These are phyloP conservation scores for Chloroceryle amazona DNA, from an alignment of 2,797 vertebrate genomes.

Conservation along the genomic window DNA sequence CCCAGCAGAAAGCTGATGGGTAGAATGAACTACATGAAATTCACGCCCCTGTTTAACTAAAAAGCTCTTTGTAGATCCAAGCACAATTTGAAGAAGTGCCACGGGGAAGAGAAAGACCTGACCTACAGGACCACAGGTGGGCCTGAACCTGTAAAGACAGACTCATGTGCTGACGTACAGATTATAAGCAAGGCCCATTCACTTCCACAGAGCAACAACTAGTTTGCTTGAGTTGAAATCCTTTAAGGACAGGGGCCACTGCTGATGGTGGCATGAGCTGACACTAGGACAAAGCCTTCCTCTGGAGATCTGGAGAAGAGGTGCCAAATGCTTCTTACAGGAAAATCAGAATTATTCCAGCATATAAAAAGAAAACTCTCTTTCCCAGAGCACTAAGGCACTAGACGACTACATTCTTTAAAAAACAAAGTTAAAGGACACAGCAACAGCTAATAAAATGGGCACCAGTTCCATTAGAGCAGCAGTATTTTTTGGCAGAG, in stretches of 20 bases:
- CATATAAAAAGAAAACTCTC: neutral
- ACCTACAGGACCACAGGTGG: neutral
- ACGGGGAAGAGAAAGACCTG: neutral
- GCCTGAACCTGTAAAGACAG: neutral
- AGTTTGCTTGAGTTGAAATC: neutral
- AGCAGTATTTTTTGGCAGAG: constrained; percentile 48
- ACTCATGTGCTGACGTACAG: neutral
- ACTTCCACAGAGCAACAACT: neutral
- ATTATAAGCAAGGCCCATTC: neutral
- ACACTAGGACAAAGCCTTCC: neutral
- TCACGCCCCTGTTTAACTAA: neutral
- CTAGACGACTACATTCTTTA: neutral
- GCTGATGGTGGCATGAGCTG: fast-evolving
- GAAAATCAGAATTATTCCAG: neutral
- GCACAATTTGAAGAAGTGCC: neutral
- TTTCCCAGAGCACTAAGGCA: neutral
- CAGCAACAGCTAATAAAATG: constrained; percentile 37
- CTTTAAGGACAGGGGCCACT: neutral
- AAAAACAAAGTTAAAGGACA: neutral
- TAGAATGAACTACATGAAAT: no score
- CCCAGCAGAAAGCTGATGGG: neutral
- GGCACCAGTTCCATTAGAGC: neutral
- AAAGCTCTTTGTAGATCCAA: neutral
- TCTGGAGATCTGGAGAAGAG: neutral
- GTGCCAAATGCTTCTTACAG: neutral